Evolutionary conservation across 2,888 invertebrate genomes (phyloP), one percentile per base, ranked within the genome.

Genomic region (Cistogaster globosa): DNA sequence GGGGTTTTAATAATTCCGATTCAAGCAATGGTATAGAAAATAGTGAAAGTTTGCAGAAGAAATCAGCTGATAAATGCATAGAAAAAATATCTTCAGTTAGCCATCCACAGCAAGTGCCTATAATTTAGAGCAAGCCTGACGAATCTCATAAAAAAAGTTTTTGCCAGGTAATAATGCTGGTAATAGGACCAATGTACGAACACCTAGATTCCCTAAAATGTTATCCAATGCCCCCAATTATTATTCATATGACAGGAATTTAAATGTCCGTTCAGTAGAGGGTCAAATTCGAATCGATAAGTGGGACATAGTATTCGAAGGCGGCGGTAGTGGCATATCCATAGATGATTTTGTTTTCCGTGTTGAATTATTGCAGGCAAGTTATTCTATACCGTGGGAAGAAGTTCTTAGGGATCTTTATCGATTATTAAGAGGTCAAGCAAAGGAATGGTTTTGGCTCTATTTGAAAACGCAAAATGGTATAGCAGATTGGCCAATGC

Each of bases 261-360:
- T 63, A 8, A 65, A 48, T 51, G 8, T 65, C 16, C 18, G 26
- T 18, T 48, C 45, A 11, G 32, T 48, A 16, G 65, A 48, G n/a
- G 51, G 65, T 2, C 48, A 65, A 7, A 65, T 65, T 22, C 22
- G 65, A 9, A 45, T 65, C n/a, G 68, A 68, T 18, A 68, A 53
- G 26, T 68, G 68, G 53, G 53, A 53, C 12, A 20, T 68, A 6
- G n/a, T 32, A 1, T 38, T 68, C 53, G 53, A 68, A 20, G 67
- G 67, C 8, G 67, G 20, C 20, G 67, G 36, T 18, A 67, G 18
- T 36, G 51, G 53, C 2, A 11, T 48, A 11, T 65, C 45, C 2
- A 68, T 36, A 9, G 68, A 68, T 18, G 36, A 68, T 51, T 68
- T 68, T 53, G 36, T 68, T 6, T 68, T 51, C 11, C 18, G 38